Base-by-base conservation (phyloP, 2,797 vertebrate genomes). In the Orestias chungarensis region DNA sequence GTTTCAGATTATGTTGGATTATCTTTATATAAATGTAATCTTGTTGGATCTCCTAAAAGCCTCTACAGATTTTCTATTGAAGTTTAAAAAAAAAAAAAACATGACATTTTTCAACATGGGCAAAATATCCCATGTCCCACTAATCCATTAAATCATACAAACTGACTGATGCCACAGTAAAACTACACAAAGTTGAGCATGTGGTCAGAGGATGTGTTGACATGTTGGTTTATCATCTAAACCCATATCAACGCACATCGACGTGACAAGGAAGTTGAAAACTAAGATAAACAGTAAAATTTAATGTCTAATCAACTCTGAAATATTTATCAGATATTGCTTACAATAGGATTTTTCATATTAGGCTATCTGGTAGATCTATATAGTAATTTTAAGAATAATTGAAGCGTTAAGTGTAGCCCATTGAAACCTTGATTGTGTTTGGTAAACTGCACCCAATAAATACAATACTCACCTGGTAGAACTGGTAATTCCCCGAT, bases 401-500 rank as follows among this genome's bases (percentile, higher is more conserved):
- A n/a, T n/a, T n/a, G n/a, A n/a, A 27, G 5, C 12, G 25, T 54
- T 12, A 35, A 7, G 46, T 18, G 6, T 4, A 47, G 18, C 11
- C 18, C 46, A 18, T 17, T 20, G 31, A 57, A 59, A 59, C 18
- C 20, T 20, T 3, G 55, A 59, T 59, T 59, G 33, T 59, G 17
- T 59, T 59, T 23, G 57, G 49, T 14, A 68, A 70, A 43, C 6
- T 49, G 3, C 52, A 40, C 27, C 25, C 44, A 43, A 64, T 49
- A 29, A 25, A 23, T n/a, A 40, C 2, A 69, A 74, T 93, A 96
- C 97, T 92, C 88, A 98, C 98, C 91, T 92, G 97, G 95, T 80
- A 99, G 94, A 77, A 95, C 93, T 74, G 97, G 96, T 86, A 97
- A 94, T 81, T 88, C 92, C 0, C 95, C 96, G 69, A 96, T 86